Conservation (phyloP, 2,113 vertebrate genomes). For the Vidua macroura region DNA sequence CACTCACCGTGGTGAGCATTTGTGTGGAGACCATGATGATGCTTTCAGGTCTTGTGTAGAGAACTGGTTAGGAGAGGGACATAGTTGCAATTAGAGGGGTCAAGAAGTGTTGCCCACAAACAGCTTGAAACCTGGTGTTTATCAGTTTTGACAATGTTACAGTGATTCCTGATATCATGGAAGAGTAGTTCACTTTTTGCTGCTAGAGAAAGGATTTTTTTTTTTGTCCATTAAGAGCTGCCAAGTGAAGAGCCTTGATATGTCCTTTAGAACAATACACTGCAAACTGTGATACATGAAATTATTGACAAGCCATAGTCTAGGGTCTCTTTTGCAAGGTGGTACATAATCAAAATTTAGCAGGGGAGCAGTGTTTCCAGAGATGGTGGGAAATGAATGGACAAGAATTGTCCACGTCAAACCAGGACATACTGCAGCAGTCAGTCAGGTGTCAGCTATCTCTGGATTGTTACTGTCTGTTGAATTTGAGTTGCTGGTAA, state of each 20-base stretch:
- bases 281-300: not conserved
- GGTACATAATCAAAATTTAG: not conserved
- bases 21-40: not conserved
- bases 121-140: not conserved
- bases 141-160: not conserved
- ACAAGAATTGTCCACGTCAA: not conserved
- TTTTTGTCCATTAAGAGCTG: not conserved
- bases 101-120: not conserved
- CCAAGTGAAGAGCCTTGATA: not conserved
- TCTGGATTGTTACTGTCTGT: not conserved
- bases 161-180: not conserved
- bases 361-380: not conserved
- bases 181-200: not conserved
- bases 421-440: not conserved
- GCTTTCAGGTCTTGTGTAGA: not conserved
- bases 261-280: not conserved
- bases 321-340: not conserved
- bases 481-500: not conserved
- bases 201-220: not conserved
- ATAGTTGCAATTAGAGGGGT: not conserved
- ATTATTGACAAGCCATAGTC: not conserved
- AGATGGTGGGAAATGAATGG: not conserved
- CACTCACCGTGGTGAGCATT: not conserved
- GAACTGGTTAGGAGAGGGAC: not conserved
- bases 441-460: not conserved